phyloP scores from a whole-genome alignment of 1,140 invertebrate species.

The Drosophila subobscura region DNA sequence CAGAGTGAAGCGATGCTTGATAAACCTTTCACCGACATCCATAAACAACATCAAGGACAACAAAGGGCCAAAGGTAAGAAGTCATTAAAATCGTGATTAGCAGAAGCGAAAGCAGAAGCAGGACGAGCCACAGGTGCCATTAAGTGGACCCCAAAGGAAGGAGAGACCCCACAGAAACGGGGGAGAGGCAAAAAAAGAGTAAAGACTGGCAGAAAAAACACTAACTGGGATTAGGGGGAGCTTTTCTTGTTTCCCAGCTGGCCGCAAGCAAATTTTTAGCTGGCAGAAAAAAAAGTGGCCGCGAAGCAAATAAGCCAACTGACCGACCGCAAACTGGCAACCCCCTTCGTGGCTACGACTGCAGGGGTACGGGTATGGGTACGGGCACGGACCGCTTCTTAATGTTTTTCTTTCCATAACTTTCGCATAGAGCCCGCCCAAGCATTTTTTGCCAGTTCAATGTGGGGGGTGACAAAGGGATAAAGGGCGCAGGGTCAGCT shows the following conservation, averaged over 20 bases:
- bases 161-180: conserved; percentile 2
- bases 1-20: conserved; percentile 24
- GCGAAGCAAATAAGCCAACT: conserved; percentile 56
- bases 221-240: conserved; percentile 24
- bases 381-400: conserved; percentile 23
- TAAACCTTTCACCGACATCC: conserved; percentile 54
- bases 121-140: conserved; percentile 67
- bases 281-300: conserved; percentile 30
- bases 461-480: not conserved
- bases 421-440: conserved; percentile 26
- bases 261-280: conserved; percentile 27
- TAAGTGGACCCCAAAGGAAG: conserved; percentile 44
- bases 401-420: conserved; percentile 75
- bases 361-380: not conserved
- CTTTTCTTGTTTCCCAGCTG: conserved; percentile 27
- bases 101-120: conserved; percentile 2
- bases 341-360: too few relatives aligned
- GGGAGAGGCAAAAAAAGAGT: not conserved
- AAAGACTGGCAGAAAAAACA: conserved; percentile 11
- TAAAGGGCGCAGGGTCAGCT: conserved; percentile 7
- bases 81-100: conserved; percentile 75
- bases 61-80: conserved; percentile 20
- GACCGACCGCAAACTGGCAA: conserved; percentile 35
- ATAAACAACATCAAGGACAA: conserved; percentile 20
- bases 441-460: not conserved